Percentiles rank a stretch among this genome's conserved stretches.
Evolutionary conservation across 2,113 vertebrate genomes (phyloP).

Genomic region (Lichenostomus cassidix): DNA sequence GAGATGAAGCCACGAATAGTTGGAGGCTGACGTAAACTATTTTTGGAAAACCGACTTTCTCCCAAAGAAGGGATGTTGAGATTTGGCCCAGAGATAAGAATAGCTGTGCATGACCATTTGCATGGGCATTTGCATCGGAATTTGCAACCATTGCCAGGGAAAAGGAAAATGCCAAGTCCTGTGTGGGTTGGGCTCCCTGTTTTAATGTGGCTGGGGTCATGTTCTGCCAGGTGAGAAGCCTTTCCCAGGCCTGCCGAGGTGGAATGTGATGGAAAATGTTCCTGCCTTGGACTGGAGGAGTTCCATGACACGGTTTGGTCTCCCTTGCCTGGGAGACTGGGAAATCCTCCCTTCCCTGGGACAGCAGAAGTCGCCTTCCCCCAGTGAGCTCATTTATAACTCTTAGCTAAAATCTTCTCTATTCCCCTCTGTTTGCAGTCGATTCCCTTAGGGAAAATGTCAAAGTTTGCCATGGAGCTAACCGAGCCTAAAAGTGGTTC

Average conservation of each 20-base stretch:
- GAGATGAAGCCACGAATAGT: background rate
- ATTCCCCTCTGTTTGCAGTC: background rate
- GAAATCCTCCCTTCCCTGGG: background rate
- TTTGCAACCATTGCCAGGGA: background rate
- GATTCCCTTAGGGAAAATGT: background rate
- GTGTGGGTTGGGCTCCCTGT: background rate
- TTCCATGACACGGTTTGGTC: background rate
- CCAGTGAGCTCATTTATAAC: background rate
- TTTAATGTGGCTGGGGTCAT: background rate
- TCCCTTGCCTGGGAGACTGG: background rate
- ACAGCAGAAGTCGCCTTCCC: background rate
- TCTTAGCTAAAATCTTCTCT: background rate
- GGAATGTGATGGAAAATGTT: background rate
- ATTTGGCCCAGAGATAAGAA: constrained; percentile 9
- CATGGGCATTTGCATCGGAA: background rate
- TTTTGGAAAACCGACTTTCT: background rate
- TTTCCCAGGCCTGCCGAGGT: background rate
- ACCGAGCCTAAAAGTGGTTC: background rate
- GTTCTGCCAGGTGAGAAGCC: background rate
- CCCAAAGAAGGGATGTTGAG: background rate
- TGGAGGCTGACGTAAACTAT: background rate
- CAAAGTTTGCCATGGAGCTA: background rate
- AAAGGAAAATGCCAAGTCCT: background rate
- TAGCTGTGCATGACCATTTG: background rate
- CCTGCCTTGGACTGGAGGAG: background rate